phyloP scores from a whole-genome alignment of 2,113 vertebrate species.

The Chiloscyllium plagiosum region DNA sequence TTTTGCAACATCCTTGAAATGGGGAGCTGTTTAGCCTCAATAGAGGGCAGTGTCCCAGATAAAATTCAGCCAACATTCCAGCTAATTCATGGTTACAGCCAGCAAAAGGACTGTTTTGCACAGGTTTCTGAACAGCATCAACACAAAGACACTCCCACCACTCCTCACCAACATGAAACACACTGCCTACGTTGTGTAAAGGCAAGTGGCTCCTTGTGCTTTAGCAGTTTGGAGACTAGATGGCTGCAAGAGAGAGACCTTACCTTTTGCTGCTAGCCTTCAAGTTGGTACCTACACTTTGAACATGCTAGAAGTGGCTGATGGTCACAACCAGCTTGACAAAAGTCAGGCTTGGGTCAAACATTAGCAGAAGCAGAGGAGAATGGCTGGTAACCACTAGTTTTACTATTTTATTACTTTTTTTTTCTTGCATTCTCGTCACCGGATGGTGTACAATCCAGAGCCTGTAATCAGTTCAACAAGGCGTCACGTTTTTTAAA shows the following conservation, averaged over 20 bases:
- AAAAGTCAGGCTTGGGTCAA: neutral
- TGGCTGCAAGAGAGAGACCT: neutral
- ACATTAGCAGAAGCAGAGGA: neutral
- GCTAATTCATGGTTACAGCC: too few species aligned
- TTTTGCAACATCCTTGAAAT: neutral
- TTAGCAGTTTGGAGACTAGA: neutral
- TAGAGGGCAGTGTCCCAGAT: neutral
- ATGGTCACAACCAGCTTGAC: neutral
- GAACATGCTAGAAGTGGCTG: neutral
- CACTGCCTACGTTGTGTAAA: neutral
- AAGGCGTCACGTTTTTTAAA: neutral
- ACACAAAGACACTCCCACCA: neutral
- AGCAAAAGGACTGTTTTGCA: neutral
- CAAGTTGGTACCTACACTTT: neutral
- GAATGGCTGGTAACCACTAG: neutral
- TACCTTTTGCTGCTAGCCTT: neutral
- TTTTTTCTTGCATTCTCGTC: neutral
- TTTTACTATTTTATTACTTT: constrained; percentile 25
- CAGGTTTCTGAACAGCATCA: neutral
- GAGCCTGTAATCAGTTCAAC: neutral
- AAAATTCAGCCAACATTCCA: neutral
- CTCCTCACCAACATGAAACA: neutral
- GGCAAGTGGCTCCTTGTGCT: neutral
- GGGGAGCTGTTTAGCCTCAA: neutral
- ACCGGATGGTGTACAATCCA: neutral